A percentile compares a stretch with the other conserved stretches of the same genome.
Evolutionary conservation across 2,888 invertebrate genomes (phyloP).

Genomic region (Strigamia transsilvanica): DNA sequence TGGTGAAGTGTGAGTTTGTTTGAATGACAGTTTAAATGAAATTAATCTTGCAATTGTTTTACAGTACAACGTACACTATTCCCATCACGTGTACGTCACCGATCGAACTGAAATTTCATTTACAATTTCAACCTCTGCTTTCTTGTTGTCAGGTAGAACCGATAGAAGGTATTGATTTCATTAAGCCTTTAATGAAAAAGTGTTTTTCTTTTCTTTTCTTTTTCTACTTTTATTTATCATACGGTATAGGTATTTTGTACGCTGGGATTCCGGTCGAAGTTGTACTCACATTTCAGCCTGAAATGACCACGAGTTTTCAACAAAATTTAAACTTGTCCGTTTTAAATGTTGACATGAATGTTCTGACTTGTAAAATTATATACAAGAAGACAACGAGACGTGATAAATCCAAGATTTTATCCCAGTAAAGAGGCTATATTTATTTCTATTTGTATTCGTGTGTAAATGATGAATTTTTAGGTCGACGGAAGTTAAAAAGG

Average conservation of each 20-base stretch:
- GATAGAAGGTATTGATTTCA: background rate
- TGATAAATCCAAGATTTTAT: background rate
- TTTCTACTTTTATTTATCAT: too few relatives aligned
- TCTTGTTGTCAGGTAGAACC: background rate
- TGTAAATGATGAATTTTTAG: background rate
- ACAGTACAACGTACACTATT: background rate
- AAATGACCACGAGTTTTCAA: background rate
- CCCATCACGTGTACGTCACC: background rate
- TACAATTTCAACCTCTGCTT: background rate
- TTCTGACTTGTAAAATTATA: background rate
- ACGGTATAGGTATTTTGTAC: background rate
- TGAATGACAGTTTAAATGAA: background rate
- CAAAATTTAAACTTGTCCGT: background rate
- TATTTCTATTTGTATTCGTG: background rate
- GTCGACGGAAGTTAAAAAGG: background rate
- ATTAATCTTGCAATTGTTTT: background rate
- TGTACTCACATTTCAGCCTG: background rate
- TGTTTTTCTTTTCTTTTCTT: too few relatives aligned
- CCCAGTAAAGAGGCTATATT: background rate
- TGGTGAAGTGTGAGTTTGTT: background rate
- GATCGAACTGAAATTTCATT: background rate
- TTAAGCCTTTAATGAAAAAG: too few relatives aligned
- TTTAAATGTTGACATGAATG: background rate
- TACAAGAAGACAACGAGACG: background rate
- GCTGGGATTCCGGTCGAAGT: background rate